phyloP scores from a whole-genome alignment of 1,140 invertebrate genomes.

The Pseudomyrmex sp. region DNA sequence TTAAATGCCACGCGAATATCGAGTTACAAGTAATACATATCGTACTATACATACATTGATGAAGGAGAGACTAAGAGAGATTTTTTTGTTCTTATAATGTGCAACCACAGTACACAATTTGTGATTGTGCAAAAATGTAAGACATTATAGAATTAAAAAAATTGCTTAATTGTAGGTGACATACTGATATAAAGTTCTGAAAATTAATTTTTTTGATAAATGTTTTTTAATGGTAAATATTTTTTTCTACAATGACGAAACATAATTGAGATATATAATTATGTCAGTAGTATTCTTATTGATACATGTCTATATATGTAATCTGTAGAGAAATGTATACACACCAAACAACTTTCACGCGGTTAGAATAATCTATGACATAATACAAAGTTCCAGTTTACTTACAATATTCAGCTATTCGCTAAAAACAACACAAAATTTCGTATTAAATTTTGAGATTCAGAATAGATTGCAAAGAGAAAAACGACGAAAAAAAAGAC shows the following conservation, averaged over 20 bases:
- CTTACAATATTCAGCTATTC: background rate
- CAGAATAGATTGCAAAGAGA: background rate
- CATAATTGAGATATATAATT: background rate
- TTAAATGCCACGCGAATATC: background rate
- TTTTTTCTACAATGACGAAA: background rate
- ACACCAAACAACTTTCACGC: slow-evolving; percentile 22
- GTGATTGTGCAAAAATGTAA: too few species aligned
- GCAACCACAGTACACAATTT: too few species aligned
- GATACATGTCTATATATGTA: background rate
- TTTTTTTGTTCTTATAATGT: too few species aligned
- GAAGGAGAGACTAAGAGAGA: too few species aligned
- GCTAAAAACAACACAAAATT: background rate
- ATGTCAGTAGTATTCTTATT: background rate
- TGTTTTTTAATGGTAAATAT: background rate
- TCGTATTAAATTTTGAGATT: slow-evolving; percentile 27
- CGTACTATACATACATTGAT: too few species aligned
- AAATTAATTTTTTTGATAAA: background rate
- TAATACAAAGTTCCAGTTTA: background rate
- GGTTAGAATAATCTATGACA: slow-evolving; percentile 22
- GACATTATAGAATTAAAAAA: background rate
- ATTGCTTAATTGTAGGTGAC: background rate
- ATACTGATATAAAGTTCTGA: background rate
- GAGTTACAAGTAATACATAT: too few species aligned
- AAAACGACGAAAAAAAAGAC: slow-evolving; percentile 28
- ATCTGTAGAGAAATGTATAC: background rate